Conservation (phyloP, 2,797 vertebrate species). For the Enteromius paludinosus region DNA sequence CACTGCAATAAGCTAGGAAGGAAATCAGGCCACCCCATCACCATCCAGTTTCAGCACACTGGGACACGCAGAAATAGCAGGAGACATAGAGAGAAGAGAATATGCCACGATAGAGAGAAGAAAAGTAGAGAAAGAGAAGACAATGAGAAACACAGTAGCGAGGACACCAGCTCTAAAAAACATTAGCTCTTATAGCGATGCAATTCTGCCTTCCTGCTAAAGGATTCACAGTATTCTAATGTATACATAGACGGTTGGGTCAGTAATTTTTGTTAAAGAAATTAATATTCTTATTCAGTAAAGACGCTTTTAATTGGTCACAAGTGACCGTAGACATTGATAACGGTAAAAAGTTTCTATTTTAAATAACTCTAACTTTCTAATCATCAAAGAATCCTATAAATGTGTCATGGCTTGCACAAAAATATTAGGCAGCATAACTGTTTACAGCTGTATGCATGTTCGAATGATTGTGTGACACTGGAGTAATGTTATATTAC, state of each 20-base stretch:
- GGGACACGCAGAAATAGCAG: slow-evolving; percentile 54
- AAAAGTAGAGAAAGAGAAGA: neutral
- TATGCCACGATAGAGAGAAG: neutral
- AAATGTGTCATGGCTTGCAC: neutral
- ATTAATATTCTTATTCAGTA: neutral
- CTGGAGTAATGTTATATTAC: neutral
- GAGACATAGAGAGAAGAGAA: slow-evolving; percentile 11
- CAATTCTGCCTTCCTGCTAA: neutral
- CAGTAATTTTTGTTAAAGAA: neutral
- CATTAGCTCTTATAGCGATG: too few species aligned
- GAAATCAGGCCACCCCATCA: slow-evolving; percentile 61
- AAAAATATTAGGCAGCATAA: neutral
- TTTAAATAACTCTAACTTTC: neutral
- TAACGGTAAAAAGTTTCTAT: neutral
- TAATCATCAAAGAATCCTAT: neutral
- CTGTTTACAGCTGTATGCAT: neutral
- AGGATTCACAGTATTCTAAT: neutral
- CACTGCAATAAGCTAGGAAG: slow-evolving; percentile 51
- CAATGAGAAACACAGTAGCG: neutral
- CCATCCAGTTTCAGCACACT: slow-evolving; percentile 52
- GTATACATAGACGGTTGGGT: neutral
- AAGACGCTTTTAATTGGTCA: neutral
- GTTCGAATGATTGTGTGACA: neutral
- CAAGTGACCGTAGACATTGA: neutral
- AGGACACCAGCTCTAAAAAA: neutral